Evolutionary conservation across 1,140 invertebrate species (phyloP), one percentile per base, ranked within the genome.

Genomic region (Bombus breviceps): DNA sequence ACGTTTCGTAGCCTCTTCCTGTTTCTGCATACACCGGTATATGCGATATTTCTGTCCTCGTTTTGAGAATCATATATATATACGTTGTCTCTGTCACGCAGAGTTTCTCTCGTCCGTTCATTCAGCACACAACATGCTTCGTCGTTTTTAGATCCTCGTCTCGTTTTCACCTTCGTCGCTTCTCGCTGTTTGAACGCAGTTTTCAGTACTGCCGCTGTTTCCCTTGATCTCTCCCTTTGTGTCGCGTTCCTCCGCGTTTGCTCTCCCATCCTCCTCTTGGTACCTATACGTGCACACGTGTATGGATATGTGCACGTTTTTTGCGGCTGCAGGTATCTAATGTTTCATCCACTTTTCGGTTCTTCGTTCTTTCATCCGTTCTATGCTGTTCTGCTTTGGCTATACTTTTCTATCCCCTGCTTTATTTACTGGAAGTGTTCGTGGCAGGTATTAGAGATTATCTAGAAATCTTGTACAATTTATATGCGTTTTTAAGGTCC

Each of bases 191-290:
- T 79, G 66, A 59, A 79, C 57, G 47, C 81, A 75, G 59, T 37
- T 75, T 71, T 68, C 39, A 59, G 25, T 73, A 78, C 81, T 62
- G 37, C 47, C 59, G 43, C 64, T 37, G 71, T 47, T 39, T 73
- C 43, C 81, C 82, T 79, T 78, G 82, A 74, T 89, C 80, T 77
- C 80, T 89, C 73, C 74, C 47, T 89, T 83, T 83, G 81, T 83
- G 73, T 83, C 74, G 62, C 34, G 34, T 69, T 57, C 25, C 62
- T 83, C 62, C 64, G 59, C 32, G 34, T 53, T 57, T 68, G 37
- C 10, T 79, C 73, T 73, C 66, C 28, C 41, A 73, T 53, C 47
- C 47, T 25, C 28, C n/a, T 34, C 62, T 43, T 37, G 43, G 74
- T 64, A 22, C 64, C 1, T 32, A 22, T 28, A 22, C n/a, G 59